These are phyloP conservation scores for Opisthograptis luteolata DNA, from an alignment of 2,888 invertebrate genomes.

Conservation along the genomic window DNA sequence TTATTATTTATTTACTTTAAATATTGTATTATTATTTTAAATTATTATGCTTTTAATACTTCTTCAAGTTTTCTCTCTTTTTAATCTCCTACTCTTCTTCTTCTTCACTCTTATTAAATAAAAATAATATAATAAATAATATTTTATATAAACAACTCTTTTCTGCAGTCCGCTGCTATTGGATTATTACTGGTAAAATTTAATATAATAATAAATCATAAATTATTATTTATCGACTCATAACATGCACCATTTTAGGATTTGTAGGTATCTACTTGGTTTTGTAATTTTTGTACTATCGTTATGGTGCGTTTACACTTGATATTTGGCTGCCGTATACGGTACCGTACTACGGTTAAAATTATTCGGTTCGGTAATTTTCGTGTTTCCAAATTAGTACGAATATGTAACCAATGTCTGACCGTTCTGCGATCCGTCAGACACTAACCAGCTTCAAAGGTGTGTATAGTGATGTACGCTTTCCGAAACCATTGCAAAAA, in stretches of 20 bases:
- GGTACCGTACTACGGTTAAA: no score
- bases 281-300: conserved; percentile 10
- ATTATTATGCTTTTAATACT: conserved; percentile 18
- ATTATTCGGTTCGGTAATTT: no score
- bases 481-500: no score
- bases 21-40: conserved; percentile 5
- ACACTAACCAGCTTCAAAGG: no score
- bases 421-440: no score
- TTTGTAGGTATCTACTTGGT: conserved; percentile 18
- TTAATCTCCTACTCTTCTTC: conserved; percentile 27
- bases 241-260: conserved; percentile 40
- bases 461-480: no score
- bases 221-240: conserved; percentile 49
- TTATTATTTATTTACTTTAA: neutral
- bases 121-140: conserved; percentile 59
- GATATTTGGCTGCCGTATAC: neutral
- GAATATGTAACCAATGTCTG: no score
- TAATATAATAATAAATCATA: conserved; percentile 51
- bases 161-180: conserved; percentile 89
- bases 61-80: conserved; percentile 26
- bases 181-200: conserved; percentile 89
- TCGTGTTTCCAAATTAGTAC: no score
- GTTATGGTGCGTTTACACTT: conserved; percentile 14
- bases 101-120: conserved; percentile 35
- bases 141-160: conserved; percentile 66